phyloP scores from a whole-genome alignment of 2,888 invertebrate species.

The Eristalis arbustorum region DNA sequence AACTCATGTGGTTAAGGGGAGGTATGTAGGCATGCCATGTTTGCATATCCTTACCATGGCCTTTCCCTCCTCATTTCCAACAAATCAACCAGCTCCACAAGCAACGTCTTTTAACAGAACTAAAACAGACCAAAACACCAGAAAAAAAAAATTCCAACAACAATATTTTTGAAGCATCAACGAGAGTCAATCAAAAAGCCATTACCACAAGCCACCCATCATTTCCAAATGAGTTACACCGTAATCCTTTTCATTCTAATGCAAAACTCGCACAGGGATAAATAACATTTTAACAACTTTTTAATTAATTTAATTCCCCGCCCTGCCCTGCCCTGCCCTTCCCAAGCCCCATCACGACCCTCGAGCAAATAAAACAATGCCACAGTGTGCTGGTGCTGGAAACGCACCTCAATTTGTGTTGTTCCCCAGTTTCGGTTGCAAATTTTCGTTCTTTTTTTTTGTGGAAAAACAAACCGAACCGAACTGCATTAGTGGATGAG shows the following conservation, averaged over 20 bases:
- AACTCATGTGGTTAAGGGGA: no score
- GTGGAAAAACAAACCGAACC: slow-evolving; percentile 6
- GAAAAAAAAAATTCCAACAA: neutral
- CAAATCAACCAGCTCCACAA: no score
- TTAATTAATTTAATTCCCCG: slow-evolving; percentile 59
- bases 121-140: no score
- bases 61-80: no score
- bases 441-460: neutral
- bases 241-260: slow-evolving; percentile 20
- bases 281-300: slow-evolving; percentile 45
- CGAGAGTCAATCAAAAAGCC: neutral
- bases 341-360: no score
- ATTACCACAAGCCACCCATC: neutral
- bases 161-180: neutral
- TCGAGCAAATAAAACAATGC: slow-evolving; percentile 42
- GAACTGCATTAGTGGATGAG: slow-evolving; percentile 38
- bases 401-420: slow-evolving; percentile 33
- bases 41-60: no score
- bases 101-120: no score
- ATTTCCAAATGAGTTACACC: slow-evolving; percentile 18
- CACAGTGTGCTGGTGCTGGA: slow-evolving; percentile 34
- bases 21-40: no score
- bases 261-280: slow-evolving; percentile 2
- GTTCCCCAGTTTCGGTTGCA: slow-evolving; percentile 7
- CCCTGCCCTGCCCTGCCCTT: no score